phyloP scores from a whole-genome alignment of 2,888 invertebrate species.

The Andrena praecox region DNA sequence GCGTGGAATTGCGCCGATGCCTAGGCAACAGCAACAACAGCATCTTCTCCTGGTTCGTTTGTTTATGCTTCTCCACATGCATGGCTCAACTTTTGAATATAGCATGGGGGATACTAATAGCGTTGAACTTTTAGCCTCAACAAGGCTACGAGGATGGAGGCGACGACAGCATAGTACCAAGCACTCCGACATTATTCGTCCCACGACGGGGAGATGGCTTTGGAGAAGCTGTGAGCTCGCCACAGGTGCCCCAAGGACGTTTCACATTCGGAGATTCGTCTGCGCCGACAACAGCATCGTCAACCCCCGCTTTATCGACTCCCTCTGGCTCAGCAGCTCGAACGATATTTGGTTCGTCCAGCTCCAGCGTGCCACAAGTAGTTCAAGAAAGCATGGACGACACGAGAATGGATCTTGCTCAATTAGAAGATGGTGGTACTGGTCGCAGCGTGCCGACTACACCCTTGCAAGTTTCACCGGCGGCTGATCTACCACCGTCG shows the following conservation, averaged over 20 bases:
- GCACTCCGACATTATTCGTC: conserved; percentile 94
- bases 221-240: conserved; percentile 96
- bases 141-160: conserved; percentile 88
- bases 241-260: conserved; percentile 89
- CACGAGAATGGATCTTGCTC: conserved; percentile 90
- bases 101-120: background rate
- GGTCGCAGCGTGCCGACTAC: conserved; percentile 90
- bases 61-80: too few species aligned
- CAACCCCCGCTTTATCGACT: conserved; percentile 76
- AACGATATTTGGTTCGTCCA: conserved; percentile 76
- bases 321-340: conserved; percentile 69
- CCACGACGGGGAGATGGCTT: conserved; percentile 94
- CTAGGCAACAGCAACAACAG: conserved; percentile 85
- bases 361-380: conserved; percentile 85
- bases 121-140: conserved; percentile 80
- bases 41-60: conserved; percentile 84
- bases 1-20: conserved; percentile 86
- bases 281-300: conserved; percentile 78
- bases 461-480: conserved; percentile 88
- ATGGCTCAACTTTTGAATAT: too few species aligned
- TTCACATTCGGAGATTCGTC: conserved; percentile 89
- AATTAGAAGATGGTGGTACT: conserved; percentile 87
- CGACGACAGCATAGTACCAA: conserved; percentile 94
- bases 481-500: conserved; percentile 80
- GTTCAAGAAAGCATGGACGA: conserved; percentile 90